Evolutionary conservation across 2,888 invertebrate genomes (phyloP), one percentile per base, ranked within the genome.

Genomic region (Agrilus mali): DNA sequence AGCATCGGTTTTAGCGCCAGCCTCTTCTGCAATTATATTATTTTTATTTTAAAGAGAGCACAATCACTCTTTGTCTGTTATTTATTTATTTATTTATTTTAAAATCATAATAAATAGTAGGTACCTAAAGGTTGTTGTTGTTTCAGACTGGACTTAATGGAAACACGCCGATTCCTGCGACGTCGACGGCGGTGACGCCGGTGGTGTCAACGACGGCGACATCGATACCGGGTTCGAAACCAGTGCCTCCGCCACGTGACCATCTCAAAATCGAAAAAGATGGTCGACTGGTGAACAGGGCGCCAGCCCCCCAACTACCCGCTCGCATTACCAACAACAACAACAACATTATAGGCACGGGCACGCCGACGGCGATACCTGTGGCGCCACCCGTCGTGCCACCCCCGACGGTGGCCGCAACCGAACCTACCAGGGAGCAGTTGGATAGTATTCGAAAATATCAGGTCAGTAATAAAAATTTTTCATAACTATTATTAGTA

Each of bases 381-480:
- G 39, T 52, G 8, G 39, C 53, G 12, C 42, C 54, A 12, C 45
- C 55, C 6, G 44, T 33, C 45, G 16, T 55, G 70, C 68, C 10
- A 68, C 69, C 2, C 59, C 34, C 62, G 38, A 65, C 68, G 42
- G 72, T 70, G 43, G 74, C 69, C 17, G 71, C 74, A 1, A 65
- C 70, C 3, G 74, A 80, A 54, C 85, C 86, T 53, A 86, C 86
- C 48, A 77, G 83, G 60, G 90, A 94, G 58, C 89, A 93, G 68
- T 72, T 92, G 67, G 88, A 90, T 61, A 86, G 88, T 66, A 89
- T 94, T 65, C 83, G 83, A 60, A 90, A 90, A 65, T 93, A 90
- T 67, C 89, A 90, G 82, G 90, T 92, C 55, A 73, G 76, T 52
- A 14, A 10, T 10, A 27, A 5, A 2, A 27, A 10, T 10, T 10